These are phyloP conservation scores for Microplitis mediator DNA, from an alignment of 1,140 invertebrate species.

Conservation along the genomic window DNA sequence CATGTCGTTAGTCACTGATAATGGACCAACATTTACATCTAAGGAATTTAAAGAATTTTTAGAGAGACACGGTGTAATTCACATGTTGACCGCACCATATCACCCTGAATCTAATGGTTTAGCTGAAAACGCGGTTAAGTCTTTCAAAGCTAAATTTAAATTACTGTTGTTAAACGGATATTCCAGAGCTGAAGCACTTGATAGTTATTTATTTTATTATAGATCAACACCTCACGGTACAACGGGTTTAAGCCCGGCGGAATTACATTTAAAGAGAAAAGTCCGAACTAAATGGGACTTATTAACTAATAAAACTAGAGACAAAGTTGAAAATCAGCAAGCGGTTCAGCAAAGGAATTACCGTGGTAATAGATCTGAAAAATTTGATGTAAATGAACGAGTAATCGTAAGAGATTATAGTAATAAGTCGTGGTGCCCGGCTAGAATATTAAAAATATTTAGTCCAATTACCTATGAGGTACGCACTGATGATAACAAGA, in stretches of 20 bases:
- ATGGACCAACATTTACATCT: constrained; percentile 32
- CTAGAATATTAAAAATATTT: background rate
- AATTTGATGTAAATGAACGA: background rate
- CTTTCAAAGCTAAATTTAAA: constrained; percentile 49
- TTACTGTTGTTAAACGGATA: constrained; percentile 29
- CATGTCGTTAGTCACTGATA: constrained; percentile 31
- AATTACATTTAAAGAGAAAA: constrained; percentile 46
- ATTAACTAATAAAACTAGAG: background rate
- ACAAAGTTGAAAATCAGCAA: background rate
- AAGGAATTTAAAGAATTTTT: constrained; percentile 33
- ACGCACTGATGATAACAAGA: background rate
- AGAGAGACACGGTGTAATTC: constrained; percentile 23
- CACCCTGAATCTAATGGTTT: constrained; percentile 44
- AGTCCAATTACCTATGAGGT: background rate
- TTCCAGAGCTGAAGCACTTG: background rate
- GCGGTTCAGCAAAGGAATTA: background rate
- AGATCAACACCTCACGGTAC: constrained; percentile 15
- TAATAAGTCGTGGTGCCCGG: background rate
- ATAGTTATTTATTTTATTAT: constrained; percentile 11
- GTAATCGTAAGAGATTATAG: background rate
- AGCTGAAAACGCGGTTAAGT: constrained; percentile 51
- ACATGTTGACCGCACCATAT: constrained; percentile 36
- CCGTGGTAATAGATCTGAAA: background rate
- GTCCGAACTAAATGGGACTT: constrained; percentile 34
- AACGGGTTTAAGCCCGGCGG: constrained; percentile 44